Conservation (phyloP, 1,140 invertebrate species). For the Neuroterus valhalla region DNA sequence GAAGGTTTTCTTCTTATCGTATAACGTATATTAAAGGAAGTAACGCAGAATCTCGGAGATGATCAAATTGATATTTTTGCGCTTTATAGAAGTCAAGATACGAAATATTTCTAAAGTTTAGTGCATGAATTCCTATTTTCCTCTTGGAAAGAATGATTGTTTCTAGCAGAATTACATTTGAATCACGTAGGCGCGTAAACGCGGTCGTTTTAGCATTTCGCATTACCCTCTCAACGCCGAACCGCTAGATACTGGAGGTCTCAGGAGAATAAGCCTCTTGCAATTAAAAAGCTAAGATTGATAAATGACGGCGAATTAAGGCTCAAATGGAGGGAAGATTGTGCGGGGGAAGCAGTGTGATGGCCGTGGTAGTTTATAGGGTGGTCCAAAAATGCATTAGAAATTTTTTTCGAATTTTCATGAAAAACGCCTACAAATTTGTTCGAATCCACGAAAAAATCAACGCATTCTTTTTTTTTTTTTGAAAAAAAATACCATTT, state of each 20-base stretch:
- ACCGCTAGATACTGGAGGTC: conserved; percentile 39
- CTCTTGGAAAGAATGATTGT: neutral
- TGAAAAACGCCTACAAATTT: too few relatives aligned
- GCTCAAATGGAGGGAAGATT: conserved; percentile 48
- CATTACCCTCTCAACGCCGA: conserved; percentile 52
- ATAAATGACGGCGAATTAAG: conserved; percentile 73
- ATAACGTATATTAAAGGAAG: too few relatives aligned
- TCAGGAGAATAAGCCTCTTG: conserved; percentile 54
- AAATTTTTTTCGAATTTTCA: too few relatives aligned
- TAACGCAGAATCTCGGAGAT: neutral
- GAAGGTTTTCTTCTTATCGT: neutral
- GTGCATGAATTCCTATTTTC: too few relatives aligned
- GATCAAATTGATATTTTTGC: neutral
- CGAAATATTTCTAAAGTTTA: too few relatives aligned
- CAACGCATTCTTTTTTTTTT: too few relatives aligned
- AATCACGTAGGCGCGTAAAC: conserved; percentile 37
- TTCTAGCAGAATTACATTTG: conserved; percentile 35
- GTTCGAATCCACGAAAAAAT: too few relatives aligned
- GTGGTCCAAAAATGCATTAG: too few relatives aligned
- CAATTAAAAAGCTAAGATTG: conserved; percentile 74
- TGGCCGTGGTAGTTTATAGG: conserved; percentile 40
- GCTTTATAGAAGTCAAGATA: neutral
- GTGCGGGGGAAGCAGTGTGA: conserved; percentile 45
- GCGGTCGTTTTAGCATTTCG: conserved; percentile 44
- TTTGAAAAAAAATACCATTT: too few relatives aligned